Evolutionary conservation across 2,113 vertebrate genomes (phyloP).

Genomic region (Oriolus oriolus): DNA sequence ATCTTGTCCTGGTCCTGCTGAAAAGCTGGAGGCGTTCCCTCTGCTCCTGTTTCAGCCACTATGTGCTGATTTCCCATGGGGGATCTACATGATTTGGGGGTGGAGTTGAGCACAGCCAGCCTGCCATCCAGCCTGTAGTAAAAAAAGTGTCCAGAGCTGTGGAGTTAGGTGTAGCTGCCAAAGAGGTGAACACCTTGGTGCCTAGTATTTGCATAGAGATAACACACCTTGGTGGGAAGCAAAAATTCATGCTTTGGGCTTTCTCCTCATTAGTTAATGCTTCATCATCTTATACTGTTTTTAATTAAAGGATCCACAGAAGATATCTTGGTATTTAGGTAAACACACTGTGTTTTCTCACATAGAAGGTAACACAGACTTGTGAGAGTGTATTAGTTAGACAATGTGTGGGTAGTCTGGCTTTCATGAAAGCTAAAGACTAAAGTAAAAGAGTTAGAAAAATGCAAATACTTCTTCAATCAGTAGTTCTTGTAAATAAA

Average conservation of each 20-base stretch:
- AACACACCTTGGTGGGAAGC: background rate
- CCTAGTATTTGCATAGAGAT: background rate
- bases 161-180: background rate
- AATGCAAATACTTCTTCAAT: background rate
- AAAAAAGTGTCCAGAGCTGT: background rate
- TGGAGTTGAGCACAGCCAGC: background rate
- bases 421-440: background rate
- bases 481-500: background rate
- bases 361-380: background rate
- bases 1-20: background rate
- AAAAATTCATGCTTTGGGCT: background rate
- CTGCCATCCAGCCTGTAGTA: background rate
- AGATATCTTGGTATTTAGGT: background rate
- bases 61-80: background rate
- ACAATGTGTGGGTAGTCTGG: background rate
- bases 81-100: background rate
- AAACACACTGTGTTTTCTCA: background rate
- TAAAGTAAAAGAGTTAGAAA: background rate
- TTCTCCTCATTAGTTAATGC: background rate
- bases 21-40: background rate
- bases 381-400: background rate
- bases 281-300: background rate
- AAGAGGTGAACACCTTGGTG: background rate
- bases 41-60: fast-evolving
- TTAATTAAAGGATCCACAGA: background rate